Percentiles rank a stretch among this genome's conserved stretches.
These are phyloP conservation scores for Petaurus breviceps DNA, from an alignment of 2,113 vertebrate species.

Conservation along the genomic window DNA sequence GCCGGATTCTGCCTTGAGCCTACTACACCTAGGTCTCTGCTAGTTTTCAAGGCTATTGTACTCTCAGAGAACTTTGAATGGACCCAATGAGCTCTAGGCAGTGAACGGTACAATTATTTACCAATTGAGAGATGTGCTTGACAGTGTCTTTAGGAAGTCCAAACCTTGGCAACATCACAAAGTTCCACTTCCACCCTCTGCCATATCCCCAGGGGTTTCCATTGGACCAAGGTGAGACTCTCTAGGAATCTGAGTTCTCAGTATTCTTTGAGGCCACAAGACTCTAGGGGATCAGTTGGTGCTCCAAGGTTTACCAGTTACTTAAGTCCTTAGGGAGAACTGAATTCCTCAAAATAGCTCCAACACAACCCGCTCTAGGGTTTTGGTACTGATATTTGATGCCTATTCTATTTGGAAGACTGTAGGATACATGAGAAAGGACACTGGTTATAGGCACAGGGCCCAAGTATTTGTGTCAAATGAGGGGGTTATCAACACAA, in stretches of 20 bases:
- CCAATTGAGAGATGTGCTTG: neutral
- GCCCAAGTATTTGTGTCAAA: neutral
- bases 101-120: slow-evolving; percentile 54
- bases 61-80: slow-evolving; percentile 11
- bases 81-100: slow-evolving; percentile 6
- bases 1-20: neutral
- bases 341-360: neutral
- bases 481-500: neutral
- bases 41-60: slow-evolving; percentile 20
- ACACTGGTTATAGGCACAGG: neutral
- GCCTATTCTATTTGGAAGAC: neutral
- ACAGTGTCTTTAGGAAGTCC: slow-evolving; percentile 44
- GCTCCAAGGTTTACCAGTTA: neutral
- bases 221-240: neutral
- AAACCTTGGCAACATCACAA: neutral
- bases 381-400: neutral
- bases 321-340: neutral
- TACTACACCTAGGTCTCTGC: neutral
- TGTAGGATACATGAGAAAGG: neutral
- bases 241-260: neutral
- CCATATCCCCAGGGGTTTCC: neutral
- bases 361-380: neutral
- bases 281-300: neutral
- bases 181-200: neutral
- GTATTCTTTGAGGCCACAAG: neutral